Conservation (phyloP, 2,888 invertebrate species). For the Griposia aprilina region DNA sequence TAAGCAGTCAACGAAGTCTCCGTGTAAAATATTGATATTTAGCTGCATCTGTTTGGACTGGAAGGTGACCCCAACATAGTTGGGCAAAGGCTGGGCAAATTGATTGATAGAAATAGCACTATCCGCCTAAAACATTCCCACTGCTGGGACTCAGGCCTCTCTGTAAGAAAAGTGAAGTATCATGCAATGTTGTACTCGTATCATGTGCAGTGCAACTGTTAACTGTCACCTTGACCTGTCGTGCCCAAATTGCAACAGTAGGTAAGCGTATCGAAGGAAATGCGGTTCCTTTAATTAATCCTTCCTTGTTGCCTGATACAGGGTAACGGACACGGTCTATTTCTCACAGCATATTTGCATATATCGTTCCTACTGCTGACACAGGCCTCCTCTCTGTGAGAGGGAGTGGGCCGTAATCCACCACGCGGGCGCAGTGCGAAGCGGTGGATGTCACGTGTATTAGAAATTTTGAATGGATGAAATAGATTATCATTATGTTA, state of each 20-base stretch:
- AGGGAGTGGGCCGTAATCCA: background rate
- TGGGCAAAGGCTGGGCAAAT: no score
- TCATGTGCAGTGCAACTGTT: background rate
- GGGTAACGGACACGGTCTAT: slow-evolving; percentile 10
- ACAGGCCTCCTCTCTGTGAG: background rate
- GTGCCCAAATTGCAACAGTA: slow-evolving; percentile 1
- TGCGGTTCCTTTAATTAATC: slow-evolving; percentile 22
- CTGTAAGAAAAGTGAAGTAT: background rate
- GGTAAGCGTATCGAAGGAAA: slow-evolving; percentile 1
- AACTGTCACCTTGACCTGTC: slow-evolving; percentile 11
- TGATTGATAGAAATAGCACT: background rate
- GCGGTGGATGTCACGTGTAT: no score
- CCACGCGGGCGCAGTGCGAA: background rate
- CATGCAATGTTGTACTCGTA: background rate
- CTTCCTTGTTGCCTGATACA: background rate
- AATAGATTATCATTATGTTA: no score
- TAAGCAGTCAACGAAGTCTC: no score
- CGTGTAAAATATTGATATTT: no score
- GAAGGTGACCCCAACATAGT: no score
- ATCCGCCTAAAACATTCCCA: background rate
- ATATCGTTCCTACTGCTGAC: background rate
- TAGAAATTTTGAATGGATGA: no score
- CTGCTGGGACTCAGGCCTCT: background rate
- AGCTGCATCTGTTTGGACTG: no score
- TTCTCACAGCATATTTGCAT: background rate